Evolutionary conservation across 2,888 invertebrate species (phyloP), one percentile per base, ranked within the genome.

Genomic region (Noctua janthina): DNA sequence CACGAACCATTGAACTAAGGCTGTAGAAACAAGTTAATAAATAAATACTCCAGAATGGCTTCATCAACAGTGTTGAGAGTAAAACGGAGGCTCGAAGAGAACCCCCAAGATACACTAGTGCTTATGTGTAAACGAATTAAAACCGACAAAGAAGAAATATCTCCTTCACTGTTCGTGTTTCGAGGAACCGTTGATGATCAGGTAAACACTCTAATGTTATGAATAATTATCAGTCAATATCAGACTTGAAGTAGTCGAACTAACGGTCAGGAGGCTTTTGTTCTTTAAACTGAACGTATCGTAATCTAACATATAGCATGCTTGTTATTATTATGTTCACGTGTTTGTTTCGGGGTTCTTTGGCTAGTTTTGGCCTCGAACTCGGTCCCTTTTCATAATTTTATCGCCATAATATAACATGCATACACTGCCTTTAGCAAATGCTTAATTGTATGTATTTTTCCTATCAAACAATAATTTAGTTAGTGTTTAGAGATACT

Each of bases 101-200:
- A 98, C 90, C 98, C 98, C 1, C 97, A 97, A 86, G 98, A 98
- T 92, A 97, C 98, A 5, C 95, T 98, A 85, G 97, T 98, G 72
- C 95, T 98, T 69, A 97, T 98, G 89, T 98, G 98, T 89, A 98
- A 98, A 94, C 97, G 97, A 71, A 96, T 97, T 71, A 98, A 98
- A 96, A 96, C 97, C 7, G 97, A 97, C 71, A 91, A 93, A 59
- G 95, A 96, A 78, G 96, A 97, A 79, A 95, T 97, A 86, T 94
- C 97, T 13, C 97, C 98, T 0, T 97, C 98, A 2, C 94, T 98
- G 62, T 97, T 98, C 20, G 98, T 98, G 90, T 98, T 98, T 90
- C 97, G 98, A 68, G 98, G 98, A 81, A 98, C 98, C 43, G 97
- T 98, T n/a, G 95, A 97, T 79, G 97, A 97, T 91, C 97, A 98